Conservation (phyloP, 2,113 vertebrate genomes). For the Entelurus aequoreus region DNA sequence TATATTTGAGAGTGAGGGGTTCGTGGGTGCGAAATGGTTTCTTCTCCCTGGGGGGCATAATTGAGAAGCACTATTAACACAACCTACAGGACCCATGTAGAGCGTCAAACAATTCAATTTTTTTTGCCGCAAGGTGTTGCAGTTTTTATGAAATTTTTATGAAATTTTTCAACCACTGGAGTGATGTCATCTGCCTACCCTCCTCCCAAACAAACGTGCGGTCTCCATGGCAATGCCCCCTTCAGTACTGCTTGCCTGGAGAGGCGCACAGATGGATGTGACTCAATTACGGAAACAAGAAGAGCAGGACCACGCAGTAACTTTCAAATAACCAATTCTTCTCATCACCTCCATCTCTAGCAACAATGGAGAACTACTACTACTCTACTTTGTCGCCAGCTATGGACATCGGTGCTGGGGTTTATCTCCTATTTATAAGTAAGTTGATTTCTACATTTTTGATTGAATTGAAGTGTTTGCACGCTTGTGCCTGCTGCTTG, state of each 20-base stretch:
- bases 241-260: neutral
- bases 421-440: conserved; percentile 77
- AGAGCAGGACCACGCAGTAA: neutral
- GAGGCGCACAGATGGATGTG: conserved; percentile 36
- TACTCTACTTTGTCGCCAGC: conserved; percentile 72
- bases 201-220: too few relatives aligned
- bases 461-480: too few relatives aligned
- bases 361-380: neutral
- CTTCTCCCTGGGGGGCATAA: too few relatives aligned
- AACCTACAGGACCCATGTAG: too few relatives aligned
- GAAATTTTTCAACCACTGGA: neutral
- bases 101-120: too few relatives aligned
- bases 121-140: too few relatives aligned
- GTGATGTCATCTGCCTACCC: neutral
- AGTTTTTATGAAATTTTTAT: neutral
- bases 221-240: neutral
- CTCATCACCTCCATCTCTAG: neutral
- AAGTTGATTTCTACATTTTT: conserved; percentile 35
- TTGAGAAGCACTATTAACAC: too few relatives aligned
- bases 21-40: too few relatives aligned
- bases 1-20: too few relatives aligned
- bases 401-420: conserved; percentile 76
- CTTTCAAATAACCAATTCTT: neutral
- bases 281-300: conserved; percentile 6
- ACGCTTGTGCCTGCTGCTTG: too few relatives aligned